phyloP scores from a whole-genome alignment of 2,797 vertebrate species.

The Gallinago solitaria region DNA sequence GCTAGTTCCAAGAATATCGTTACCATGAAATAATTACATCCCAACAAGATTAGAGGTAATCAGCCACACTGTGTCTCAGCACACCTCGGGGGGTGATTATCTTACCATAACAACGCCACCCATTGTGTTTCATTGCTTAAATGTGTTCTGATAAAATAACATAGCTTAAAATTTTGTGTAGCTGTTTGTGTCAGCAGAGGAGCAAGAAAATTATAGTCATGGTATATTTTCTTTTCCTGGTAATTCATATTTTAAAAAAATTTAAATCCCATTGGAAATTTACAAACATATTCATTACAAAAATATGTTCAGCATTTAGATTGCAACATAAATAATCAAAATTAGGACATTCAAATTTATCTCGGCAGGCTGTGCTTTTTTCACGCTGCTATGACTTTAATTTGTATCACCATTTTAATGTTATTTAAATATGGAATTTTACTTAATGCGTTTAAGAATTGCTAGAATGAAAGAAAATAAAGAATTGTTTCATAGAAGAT shows the following conservation, averaged over 20 bases:
- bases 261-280: conserved; percentile 18
- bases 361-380: not conserved
- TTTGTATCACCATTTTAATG: conserved; percentile 26
- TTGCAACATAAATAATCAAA: conserved; percentile 29
- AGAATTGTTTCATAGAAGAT: conserved; percentile 15
- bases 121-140: conserved; percentile 64
- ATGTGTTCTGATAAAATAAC: conserved; percentile 59
- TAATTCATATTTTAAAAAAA: conserved; percentile 5
- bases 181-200: not conserved
- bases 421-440: conserved; percentile 42
- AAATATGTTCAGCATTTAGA: conserved; percentile 22
- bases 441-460: not conserved
- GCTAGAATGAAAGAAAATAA: conserved; percentile 28
- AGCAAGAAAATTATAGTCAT: not conserved
- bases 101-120: conserved; percentile 58
- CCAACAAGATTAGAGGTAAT: conserved; percentile 71
- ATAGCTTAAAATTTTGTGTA: not conserved
- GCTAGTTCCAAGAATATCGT: conserved; percentile 46
- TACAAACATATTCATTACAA: not conserved
- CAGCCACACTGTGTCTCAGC: conserved; percentile 48
- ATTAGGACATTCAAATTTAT: conserved; percentile 39
- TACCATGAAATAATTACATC: conserved; percentile 75
- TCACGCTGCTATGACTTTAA: not conserved
- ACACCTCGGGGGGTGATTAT: conserved; percentile 63
- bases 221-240: not conserved